Evolutionary conservation across 2,888 invertebrate species (phyloP).

Genomic region (Nesidiocoris tenuis): DNA sequence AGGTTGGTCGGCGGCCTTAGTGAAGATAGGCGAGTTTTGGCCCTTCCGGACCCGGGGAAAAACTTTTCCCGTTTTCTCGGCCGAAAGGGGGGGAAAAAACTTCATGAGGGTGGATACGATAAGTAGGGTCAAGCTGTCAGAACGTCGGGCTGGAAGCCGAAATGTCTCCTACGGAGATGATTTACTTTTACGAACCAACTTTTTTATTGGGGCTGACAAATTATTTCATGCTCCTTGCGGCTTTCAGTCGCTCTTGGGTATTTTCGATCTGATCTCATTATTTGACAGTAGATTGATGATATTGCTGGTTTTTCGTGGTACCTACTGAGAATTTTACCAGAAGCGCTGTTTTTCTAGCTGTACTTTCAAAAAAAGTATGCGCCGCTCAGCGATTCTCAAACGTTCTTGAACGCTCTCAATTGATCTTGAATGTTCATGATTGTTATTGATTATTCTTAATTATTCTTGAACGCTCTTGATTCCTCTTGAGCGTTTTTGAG

Average conservation of each 20-base stretch:
- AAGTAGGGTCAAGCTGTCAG: conserved; percentile 19
- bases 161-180: not conserved
- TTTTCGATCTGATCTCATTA: not conserved
- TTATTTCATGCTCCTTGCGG: not conserved
- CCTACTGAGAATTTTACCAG: too few relatives aligned
- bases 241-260: not conserved
- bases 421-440: too few relatives aligned
- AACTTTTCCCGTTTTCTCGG: not conserved
- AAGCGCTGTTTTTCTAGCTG: too few relatives aligned
- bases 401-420: too few relatives aligned
- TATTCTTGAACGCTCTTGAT: too few relatives aligned
- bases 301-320: too few relatives aligned
- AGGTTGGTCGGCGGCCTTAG: not conserved
- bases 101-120: not conserved
- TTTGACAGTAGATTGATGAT: not conserved
- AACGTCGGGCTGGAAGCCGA: not conserved
- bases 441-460: too few relatives aligned
- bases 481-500: too few relatives aligned
- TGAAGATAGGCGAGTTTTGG: conserved; percentile 27
- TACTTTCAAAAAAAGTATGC: too few relatives aligned
- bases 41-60: not conserved
- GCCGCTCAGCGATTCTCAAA: too few relatives aligned
- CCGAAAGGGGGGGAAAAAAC: not conserved
- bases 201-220: not conserved
- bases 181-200: not conserved